Evolutionary conservation across 2,797 vertebrate species (phyloP), one percentile per base, ranked within the genome.

Genomic region (Champsocephalus gunnari): DNA sequence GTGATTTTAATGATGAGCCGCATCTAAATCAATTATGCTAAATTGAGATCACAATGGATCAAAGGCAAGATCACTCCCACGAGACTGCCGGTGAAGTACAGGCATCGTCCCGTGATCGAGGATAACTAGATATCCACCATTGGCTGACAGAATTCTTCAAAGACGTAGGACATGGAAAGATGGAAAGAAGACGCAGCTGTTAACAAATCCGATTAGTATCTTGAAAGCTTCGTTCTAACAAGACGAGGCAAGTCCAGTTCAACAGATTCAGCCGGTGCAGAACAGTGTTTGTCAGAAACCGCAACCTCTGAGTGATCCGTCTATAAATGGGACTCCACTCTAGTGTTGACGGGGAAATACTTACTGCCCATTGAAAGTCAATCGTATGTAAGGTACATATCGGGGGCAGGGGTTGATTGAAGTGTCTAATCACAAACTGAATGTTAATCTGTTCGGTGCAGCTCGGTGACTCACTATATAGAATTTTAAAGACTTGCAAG

Each of bases 41-140:
- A 87, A 83, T 71, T 44, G 60, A 86, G 80, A 82, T 83, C 67
- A 61, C 48, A 45, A 71, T 10, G 80, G 85, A 89, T 91, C 78
- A 85, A 90, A 89, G 77, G 75, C 41, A 41, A 14, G 54, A 81
- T 75, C 50, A 2, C 34, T 75, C 75, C 69, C 45, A 28, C 41
- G 56, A 50, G 69, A 71, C 43, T 44, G 19, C 7, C 19, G 47
- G 57, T 53, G 72, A 63, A 63, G 62, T 65, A 44, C 9, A 60
- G 69, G 56, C 64, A 73, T 81, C 57, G 59, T 59, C 51, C 45
- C 41, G 1, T 76, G 66, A 87, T 88, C 77, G 75, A 73, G 81
- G 54, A 73, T 67, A 55, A 63, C 54, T 44, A 53, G 58, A 69
- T 72, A 87, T 41, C 70, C 49, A 43, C 48, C n/a, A 56, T 77